Base-by-base conservation (phyloP, 2,113 vertebrate species). In the Lethenteron reissneri region DNA sequence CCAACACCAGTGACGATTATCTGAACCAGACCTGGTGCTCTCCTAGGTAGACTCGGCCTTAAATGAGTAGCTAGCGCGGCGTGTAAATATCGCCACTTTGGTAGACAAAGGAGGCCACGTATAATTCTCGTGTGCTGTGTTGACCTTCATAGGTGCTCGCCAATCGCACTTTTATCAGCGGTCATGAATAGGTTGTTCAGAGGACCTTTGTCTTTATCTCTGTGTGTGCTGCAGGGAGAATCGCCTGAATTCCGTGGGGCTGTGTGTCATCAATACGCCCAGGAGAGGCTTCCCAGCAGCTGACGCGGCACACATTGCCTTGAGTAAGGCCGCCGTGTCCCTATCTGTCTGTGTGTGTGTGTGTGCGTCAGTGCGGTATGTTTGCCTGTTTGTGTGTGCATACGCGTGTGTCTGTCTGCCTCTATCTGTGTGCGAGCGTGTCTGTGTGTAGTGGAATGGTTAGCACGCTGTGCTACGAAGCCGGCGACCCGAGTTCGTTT, bases 201-300 rank as follows among this genome's bases (percentile, higher is more conserved):
- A 9, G 41, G 41, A 41, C 8, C 41, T 74, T 19, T 17, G n/a
- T 11, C 64, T 60, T 58, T 69, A 21, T 70, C 57, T 69, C 68
- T 70, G 15, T 21, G 75, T 41, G 41, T 7, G 41, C 41, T 41
- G 41, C 14, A 99, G 94, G 79, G 94, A 99, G 74, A 88, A 92
- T 73, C 84, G 88, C 3, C 85, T 97, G 90, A 81, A 82, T 10
- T 95, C 92, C 0, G 77, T 99, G 15, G 90, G 88, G 69, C 79
- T 96, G 74, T 91, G 90, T 78, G 87, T 92, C 74, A 81, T 99
- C 77, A 94, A 80, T 77, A 90, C 88, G 10, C 76, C 82, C 75
- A 97, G 92, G 78, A 83, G 94, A 80, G 87, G 88, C 17, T 99
- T 97, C 78, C 92, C 94, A 2, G 80, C 89, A 76, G 88, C 89